Evolutionary conservation across 2,797 vertebrate species (phyloP).

Genomic region (Clarias platycephalus): DNA sequence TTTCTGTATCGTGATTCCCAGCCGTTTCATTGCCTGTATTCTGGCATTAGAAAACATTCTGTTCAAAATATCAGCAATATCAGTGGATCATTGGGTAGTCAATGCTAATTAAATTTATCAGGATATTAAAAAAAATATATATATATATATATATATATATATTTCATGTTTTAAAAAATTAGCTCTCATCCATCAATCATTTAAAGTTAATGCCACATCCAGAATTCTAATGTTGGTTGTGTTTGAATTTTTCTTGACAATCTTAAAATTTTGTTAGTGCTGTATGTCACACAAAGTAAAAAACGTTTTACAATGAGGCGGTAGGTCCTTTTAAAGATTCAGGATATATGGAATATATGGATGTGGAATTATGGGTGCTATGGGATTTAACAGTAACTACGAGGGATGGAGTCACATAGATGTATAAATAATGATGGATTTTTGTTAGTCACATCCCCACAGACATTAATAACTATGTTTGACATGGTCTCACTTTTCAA

Average conservation of each 20-base stretch:
- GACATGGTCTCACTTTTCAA: constrained; percentile 16
- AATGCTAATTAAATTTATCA: background rate
- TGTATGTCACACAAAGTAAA: constrained; percentile 1
- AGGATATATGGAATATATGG: background rate
- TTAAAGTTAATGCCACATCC: background rate
- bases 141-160: background rate
- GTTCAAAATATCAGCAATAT: constrained; percentile 9
- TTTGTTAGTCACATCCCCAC: background rate
- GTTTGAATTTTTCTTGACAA: constrained; percentile 31
- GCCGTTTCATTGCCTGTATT: constrained; percentile 22
- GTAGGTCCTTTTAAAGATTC: background rate
- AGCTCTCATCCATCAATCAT: background rate
- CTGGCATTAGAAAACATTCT: constrained; percentile 10
- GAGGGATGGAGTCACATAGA: background rate
- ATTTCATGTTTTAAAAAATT: background rate
- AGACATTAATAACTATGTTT: background rate
- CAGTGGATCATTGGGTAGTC: background rate
- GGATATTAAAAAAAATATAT: background rate
- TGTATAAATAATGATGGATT: background rate
- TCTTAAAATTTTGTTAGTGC: constrained; percentile 25
- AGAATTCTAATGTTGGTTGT: background rate
- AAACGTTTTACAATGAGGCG: constrained; percentile 2
- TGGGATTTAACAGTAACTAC: background rate
- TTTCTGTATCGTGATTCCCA: constrained; percentile 19
- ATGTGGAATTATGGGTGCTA: constrained; percentile 7